Evolutionary conservation across 2,888 invertebrate genomes (phyloP).

Genomic region (Chaetogeoica ovagalla): DNA sequence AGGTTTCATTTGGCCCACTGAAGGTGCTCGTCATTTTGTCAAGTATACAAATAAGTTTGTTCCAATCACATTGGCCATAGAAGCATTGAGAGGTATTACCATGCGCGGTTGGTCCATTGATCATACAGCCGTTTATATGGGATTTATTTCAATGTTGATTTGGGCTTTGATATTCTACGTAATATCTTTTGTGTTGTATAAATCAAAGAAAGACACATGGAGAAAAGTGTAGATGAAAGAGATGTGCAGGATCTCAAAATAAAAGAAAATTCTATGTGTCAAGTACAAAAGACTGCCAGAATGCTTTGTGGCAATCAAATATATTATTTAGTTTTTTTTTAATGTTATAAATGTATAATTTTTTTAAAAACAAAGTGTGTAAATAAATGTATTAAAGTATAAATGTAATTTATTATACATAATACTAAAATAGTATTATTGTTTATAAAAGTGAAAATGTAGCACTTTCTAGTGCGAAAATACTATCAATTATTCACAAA

Average conservation of each 20-base stretch:
- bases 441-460: conserved; percentile 2
- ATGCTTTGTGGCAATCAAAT: conserved; percentile 48
- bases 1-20: conserved; percentile 53
- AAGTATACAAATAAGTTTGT: conserved; percentile 46
- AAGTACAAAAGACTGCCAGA: conserved; percentile 53
- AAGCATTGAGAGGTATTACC: conserved; percentile 51
- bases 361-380: conserved; percentile 1
- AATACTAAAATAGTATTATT: conserved; percentile 32
- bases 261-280: conserved; percentile 37
- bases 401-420: conserved; percentile 43
- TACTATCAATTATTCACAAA: conserved; percentile 24
- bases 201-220: conserved; percentile 46
- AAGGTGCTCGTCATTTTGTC: conserved; percentile 51
- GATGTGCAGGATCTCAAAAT: conserved; percentile 39
- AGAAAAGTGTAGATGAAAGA: conserved; percentile 33
- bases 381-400: conserved; percentile 42
- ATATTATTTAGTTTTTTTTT: conserved; percentile 25
- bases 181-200: conserved; percentile 30
- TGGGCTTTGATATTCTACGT: conserved; percentile 43
- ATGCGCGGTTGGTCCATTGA: conserved; percentile 51
- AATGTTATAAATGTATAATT: conserved; percentile 8
- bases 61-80: conserved; percentile 52
- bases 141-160: conserved; percentile 42
- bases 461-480: conserved; percentile 36
- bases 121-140: conserved; percentile 35